Base-by-base conservation (phyloP, 2,888 invertebrate genomes). In the Zele albiditarsus region DNA sequence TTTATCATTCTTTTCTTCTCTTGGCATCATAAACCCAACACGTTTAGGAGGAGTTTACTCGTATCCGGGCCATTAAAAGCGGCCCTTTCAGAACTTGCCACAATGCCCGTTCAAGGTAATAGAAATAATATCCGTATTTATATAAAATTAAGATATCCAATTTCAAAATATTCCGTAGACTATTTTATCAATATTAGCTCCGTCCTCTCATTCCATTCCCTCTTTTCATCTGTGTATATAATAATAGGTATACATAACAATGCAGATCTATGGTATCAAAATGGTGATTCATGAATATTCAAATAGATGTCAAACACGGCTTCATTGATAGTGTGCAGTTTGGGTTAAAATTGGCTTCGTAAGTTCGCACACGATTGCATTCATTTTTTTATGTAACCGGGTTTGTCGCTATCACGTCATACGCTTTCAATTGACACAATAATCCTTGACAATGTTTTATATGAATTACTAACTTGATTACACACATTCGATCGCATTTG, bases 391-490 rank as follows among this genome's bases (percentile, higher is more conserved):
- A 87, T 86, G 81, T 87, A 88, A 88, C 85, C 84, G 82, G 84
- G 83, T 83, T 85, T 81, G 79, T 84, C 83, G 85, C 85, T 81
- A 77, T 77, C 78, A 73, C 79, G 68, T 73, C 74, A 20, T 3
- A 63, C 49, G 38, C 74, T 49, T 71, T 62, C 60, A 73, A 62
- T 62, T 66, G 71, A 49, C 71, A 75, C 60, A 57, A 42, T 60
- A 76, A 65, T 42, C 67, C 57, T 57, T 58, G 73, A 78, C 82
- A 83, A 78, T 88, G 86, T 88, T 87, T 87, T 84, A 87, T 86
- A 87, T 85, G 85, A 86, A 87, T 84, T 85, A 78, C 82, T 88
- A 89, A 89, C 85, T 87, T 85, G 87, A 88, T 89, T 88, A 88
- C 83, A 83, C 79, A 83, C 81, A 80, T 80, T 63, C 77, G 81